Evolutionary conservation across 2,797 vertebrate species (phyloP).

Genomic region (Falco rusticolus): DNA sequence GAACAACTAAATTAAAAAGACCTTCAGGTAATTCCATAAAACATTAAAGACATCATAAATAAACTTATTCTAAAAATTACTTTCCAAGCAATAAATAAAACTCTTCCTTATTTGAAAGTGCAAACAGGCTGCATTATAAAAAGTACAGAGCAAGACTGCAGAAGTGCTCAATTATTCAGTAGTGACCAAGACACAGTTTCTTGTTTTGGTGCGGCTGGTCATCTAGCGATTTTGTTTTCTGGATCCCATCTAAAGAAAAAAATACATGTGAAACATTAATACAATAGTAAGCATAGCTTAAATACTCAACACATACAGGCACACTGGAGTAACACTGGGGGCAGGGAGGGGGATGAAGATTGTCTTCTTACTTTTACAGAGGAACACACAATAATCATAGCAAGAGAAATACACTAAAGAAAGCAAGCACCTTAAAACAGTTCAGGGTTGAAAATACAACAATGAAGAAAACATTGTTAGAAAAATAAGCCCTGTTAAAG

Average conservation of each 20-base stretch:
- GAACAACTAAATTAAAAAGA: slow-evolving; percentile 37
- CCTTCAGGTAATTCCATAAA: slow-evolving; percentile 22
- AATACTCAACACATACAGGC: not conserved
- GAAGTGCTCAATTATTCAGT: slow-evolving; percentile 32
- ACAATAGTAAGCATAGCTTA: not conserved
- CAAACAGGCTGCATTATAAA: slow-evolving; percentile 61
- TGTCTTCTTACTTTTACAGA: not conserved
- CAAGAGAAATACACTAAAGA: not conserved
- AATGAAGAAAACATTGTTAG: not conserved
- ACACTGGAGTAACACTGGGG: not conserved
- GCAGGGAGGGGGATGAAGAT: not conserved
- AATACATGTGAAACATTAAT: not conserved
- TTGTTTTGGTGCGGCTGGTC: slow-evolving; percentile 73
- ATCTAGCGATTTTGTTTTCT: slow-evolving; percentile 44
- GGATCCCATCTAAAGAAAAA: slow-evolving; percentile 68
- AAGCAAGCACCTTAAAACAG: not conserved
- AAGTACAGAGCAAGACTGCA: slow-evolving; percentile 31
- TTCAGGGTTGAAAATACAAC: not conserved
- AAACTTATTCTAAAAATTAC: slow-evolving; percentile 57
- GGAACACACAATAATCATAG: not conserved
- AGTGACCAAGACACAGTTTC: slow-evolving; percentile 74
- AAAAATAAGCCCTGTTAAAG: not conserved
- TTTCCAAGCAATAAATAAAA: slow-evolving; percentile 65
- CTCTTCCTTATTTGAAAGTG: slow-evolving; percentile 56
- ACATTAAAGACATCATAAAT: slow-evolving; percentile 64